phyloP scores from a whole-genome alignment of 2,888 invertebrate species.

The Hirtodrosophila alboralis region DNA sequence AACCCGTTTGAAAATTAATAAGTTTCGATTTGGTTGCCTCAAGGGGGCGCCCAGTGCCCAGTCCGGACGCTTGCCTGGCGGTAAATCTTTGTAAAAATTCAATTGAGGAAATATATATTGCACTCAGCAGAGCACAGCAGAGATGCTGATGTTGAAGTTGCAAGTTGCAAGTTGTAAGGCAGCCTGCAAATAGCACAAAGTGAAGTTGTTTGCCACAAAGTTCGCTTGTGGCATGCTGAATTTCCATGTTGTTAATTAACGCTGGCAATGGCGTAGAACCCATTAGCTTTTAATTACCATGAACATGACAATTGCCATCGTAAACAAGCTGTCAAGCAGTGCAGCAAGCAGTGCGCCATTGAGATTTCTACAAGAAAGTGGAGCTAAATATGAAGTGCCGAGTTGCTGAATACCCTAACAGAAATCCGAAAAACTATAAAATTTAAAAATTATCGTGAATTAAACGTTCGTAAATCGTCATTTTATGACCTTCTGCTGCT shows the following conservation, averaged over 20 bases:
- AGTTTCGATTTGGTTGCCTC: slow-evolving; percentile 69
- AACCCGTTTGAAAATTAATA: slow-evolving; percentile 72
- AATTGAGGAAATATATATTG: slow-evolving; percentile 71
- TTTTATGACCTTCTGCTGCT: too few species aligned
- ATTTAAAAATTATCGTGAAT: too few species aligned
- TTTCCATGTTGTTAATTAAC: slow-evolving; percentile 69
- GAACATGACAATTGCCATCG: slow-evolving; percentile 70
- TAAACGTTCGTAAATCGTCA: too few species aligned
- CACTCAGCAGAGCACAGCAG: slow-evolving; percentile 20
- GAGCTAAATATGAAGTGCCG: too few species aligned
- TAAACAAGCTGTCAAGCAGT: slow-evolving; percentile 56
- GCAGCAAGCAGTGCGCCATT: slow-evolving; percentile 30
- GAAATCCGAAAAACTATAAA: too few species aligned
- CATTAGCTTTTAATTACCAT: slow-evolving; percentile 79
- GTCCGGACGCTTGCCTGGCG: slow-evolving; percentile 24
- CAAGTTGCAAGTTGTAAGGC: slow-evolving; percentile 4
- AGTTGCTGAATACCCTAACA: too few species aligned
- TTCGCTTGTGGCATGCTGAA: slow-evolving; percentile 44
- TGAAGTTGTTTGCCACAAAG: slow-evolving; percentile 34
- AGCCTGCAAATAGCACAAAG: not conserved
- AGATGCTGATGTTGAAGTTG: not conserved
- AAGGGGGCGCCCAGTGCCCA: slow-evolving; percentile 41
- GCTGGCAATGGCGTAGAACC: slow-evolving; percentile 76
- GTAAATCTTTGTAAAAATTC: slow-evolving; percentile 57
- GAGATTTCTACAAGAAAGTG: slow-evolving; percentile 1